phyloP scores from a whole-genome alignment of 1,140 invertebrate species.

The Bombus sibiricus region DNA sequence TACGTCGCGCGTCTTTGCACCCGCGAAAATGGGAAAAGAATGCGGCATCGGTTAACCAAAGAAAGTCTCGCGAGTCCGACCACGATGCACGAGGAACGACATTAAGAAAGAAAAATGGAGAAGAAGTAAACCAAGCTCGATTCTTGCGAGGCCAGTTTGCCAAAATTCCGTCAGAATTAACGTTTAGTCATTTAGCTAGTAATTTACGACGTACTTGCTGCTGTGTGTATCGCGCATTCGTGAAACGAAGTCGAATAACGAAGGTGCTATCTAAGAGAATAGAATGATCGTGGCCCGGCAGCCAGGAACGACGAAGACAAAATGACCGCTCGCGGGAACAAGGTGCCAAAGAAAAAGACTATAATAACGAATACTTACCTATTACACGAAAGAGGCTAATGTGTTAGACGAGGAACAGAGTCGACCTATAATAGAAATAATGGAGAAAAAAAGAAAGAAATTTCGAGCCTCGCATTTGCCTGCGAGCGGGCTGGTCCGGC shows the following conservation, averaged over 20 bases:
- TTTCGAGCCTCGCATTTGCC: conserved; percentile 59
- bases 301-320: conserved; percentile 6
- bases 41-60: neutral
- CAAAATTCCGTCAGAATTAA: conserved; percentile 38
- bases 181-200: conserved; percentile 56
- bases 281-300: conserved; percentile 67
- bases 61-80: conserved; percentile 23
- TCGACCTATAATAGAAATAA: conserved; percentile 1
- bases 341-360: conserved; percentile 38
- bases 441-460: neutral
- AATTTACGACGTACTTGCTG: conserved; percentile 63
- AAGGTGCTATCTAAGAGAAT: conserved; percentile 77
- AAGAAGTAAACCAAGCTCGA: neutral
- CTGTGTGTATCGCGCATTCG: conserved; percentile 56
- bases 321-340: neutral
- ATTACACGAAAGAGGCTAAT: neutral
- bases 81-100: neutral
- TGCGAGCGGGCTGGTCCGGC: conserved; percentile 58
- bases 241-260: conserved; percentile 71
- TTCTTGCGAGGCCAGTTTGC: conserved; percentile 50
- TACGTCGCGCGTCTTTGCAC: neutral
- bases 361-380: neutral
- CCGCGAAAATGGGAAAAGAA: neutral
- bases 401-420: conserved; percentile 7
- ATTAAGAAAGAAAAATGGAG: neutral